Evolutionary conservation across 1,140 invertebrate genomes (phyloP).

Genomic region (Ylistrum balloti): DNA sequence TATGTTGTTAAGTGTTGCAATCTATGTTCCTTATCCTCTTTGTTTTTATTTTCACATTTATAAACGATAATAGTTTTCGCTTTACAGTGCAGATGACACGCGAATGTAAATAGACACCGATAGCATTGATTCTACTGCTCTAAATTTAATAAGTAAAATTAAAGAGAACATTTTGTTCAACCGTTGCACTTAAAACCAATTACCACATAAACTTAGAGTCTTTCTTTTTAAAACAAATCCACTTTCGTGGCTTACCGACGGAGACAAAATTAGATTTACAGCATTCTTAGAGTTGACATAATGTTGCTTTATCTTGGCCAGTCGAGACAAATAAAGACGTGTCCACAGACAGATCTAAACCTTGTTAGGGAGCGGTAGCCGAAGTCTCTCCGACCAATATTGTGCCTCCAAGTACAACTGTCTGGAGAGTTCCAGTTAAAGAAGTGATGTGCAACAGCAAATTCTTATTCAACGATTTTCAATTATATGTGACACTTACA

Average conservation of each 20-base stretch:
- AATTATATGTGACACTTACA: neutral
- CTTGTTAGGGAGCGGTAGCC: neutral
- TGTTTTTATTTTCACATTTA: no score
- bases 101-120: no score
- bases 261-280: neutral
- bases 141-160: neutral
- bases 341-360: no score
- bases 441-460: no score
- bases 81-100: no score
- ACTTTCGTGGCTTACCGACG: neutral
- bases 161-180: neutral
- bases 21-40: no score
- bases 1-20: no score
- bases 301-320: neutral
- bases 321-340: neutral
- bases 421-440: neutral
- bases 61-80: no score
- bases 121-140: neutral
- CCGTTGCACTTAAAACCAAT: neutral
- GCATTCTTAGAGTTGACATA: neutral
- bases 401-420: neutral
- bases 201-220: neutral
- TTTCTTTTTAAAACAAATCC: neutral
- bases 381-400: neutral
- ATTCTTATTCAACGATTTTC: neutral